These are phyloP conservation scores for Odontocolon sp. DNA, from an alignment of 2,888 invertebrate genomes.

Conservation along the genomic window DNA sequence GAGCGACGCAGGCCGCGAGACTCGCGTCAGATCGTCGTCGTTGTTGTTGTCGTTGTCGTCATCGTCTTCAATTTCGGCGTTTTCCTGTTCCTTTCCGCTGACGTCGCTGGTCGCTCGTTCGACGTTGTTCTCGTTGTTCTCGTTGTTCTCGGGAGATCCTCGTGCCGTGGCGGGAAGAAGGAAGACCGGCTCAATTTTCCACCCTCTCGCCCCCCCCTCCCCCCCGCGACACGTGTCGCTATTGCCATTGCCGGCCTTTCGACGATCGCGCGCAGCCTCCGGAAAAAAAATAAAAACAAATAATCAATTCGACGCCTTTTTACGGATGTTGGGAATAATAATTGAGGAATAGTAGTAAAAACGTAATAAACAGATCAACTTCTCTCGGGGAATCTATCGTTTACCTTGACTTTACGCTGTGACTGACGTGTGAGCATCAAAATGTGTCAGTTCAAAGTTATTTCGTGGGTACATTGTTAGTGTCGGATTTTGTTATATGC, in stretches of 20 bases:
- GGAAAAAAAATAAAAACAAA: conserved; percentile 19
- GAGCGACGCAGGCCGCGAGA: conserved; percentile 72
- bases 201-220: conserved; percentile 20
- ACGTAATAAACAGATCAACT: neutral
- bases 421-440: conserved; percentile 19
- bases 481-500: conserved; percentile 31
- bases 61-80: conserved; percentile 25
- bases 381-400: neutral
- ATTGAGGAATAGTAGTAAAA: neutral
- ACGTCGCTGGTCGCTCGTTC: conserved; percentile 8
- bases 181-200: conserved; percentile 35
- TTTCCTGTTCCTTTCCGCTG: conserved; percentile 5
- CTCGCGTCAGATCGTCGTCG: conserved; percentile 37
- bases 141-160: conserved; percentile 17
- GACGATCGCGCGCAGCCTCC: conserved; percentile 43
- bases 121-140: conserved; percentile 5
- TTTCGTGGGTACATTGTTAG: conserved; percentile 25
- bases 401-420: neutral
- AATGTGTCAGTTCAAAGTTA: conserved; percentile 17
- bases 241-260: conserved; percentile 52
- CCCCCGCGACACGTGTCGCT: conserved; percentile 55
- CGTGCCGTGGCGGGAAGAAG: conserved; percentile 54
- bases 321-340: neutral
- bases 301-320: neutral
- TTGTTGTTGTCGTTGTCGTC: conserved; percentile 15